These are phyloP conservation scores for Euborellia annulipes DNA, from an alignment of 1,140 invertebrate species.

Conservation along the genomic window DNA sequence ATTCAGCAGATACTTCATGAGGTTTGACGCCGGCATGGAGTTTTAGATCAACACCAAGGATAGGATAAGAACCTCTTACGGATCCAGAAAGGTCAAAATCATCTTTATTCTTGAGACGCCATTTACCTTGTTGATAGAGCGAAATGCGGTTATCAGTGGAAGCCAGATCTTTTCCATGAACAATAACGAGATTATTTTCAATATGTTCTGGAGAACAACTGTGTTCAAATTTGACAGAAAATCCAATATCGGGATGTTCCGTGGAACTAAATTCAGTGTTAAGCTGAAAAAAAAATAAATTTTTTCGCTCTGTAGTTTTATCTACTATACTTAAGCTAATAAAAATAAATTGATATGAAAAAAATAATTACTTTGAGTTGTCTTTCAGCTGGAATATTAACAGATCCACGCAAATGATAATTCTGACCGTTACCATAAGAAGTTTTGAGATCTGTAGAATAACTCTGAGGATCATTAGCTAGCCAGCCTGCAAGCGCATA, in stretches of 20 bases:
- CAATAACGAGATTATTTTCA: conserved; percentile 36
- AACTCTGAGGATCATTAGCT: too few species aligned
- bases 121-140: conserved; percentile 28
- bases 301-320: too few species aligned
- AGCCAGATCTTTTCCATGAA: conserved; percentile 42
- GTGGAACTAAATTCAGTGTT: conserved; percentile 19
- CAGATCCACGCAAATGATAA: too few species aligned
- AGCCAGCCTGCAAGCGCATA: too few species aligned
- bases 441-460: too few species aligned
- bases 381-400: too few species aligned
- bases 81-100: conserved; percentile 25
- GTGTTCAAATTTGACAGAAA: conserved; percentile 33
- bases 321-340: too few species aligned
- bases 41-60: conserved; percentile 29
- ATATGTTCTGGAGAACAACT: conserved; percentile 17
- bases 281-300: too few species aligned
- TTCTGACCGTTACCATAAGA: too few species aligned
- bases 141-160: conserved; percentile 36
- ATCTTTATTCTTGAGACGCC: conserved; percentile 22
- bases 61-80: conserved; percentile 33
- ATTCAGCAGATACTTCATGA: conserved; percentile 33
- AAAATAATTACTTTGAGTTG: too few species aligned
- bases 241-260: conserved; percentile 38
- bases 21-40: conserved; percentile 32
- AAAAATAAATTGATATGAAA: too few species aligned